These are phyloP conservation scores for Chinchilla lanigera DNA, from an alignment of 2,113 vertebrate genomes.

Conservation along the genomic window DNA sequence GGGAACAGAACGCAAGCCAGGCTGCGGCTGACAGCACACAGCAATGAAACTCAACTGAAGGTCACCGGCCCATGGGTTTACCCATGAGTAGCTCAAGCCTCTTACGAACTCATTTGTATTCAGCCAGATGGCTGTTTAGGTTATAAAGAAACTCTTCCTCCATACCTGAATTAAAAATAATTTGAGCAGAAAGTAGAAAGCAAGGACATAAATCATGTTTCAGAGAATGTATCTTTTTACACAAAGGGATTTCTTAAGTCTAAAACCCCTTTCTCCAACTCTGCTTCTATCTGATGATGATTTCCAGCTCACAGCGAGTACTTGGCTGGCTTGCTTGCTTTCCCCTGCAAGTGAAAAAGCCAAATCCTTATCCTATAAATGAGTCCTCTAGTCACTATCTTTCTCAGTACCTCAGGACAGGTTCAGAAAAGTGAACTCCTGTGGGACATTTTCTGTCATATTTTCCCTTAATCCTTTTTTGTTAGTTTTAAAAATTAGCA, in stretches of 20 bases:
- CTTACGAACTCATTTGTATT: constrained; percentile 72
- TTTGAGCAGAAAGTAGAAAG: constrained; percentile 79
- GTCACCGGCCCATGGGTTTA: background rate
- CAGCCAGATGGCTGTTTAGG: constrained; percentile 76
- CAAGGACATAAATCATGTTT: constrained; percentile 83
- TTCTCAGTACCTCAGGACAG: background rate
- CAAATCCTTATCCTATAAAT: rapidly evolving
- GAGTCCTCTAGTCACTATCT: background rate
- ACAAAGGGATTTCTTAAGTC: constrained; percentile 56
- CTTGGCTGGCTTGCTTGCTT: background rate
- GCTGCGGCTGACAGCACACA: rapidly evolving
- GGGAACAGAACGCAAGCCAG: background rate
- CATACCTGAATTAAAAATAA: constrained; percentile 81
- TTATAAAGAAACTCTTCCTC: constrained; percentile 77
- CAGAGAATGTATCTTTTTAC: constrained; percentile 81
- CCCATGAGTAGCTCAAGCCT: background rate
- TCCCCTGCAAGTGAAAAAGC: background rate
- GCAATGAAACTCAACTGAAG: background rate
- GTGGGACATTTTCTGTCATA: rapidly evolving
- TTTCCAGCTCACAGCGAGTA: background rate
- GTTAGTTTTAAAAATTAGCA: background rate
- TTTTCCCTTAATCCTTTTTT: background rate
- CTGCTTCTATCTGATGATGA: background rate
- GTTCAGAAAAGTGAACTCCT: background rate
- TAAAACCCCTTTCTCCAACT: background rate